A percentile compares a stretch with the other conserved stretches of the same genome.
phyloP scores from a whole-genome alignment of 1,140 invertebrate genomes.

The Anthonomus grandis region DNA sequence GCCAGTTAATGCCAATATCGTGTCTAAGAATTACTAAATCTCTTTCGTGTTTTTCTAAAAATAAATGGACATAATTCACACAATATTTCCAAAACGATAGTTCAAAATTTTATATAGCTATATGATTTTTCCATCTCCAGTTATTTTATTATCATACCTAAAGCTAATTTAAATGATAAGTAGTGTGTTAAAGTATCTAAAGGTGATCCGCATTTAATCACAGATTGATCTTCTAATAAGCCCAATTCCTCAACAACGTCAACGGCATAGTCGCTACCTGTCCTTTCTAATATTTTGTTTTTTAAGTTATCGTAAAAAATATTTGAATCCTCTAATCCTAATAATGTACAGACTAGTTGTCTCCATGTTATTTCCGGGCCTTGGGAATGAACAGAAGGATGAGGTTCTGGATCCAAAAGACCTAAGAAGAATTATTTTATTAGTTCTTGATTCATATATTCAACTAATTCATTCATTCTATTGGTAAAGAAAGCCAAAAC shows the following conservation, averaged over 20 bases:
- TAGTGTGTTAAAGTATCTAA: slow-evolving; percentile 90
- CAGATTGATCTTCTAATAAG: slow-evolving; percentile 75
- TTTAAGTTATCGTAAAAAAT: slow-evolving; percentile 94
- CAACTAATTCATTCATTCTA: neutral
- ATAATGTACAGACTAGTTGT: slow-evolving; percentile 79
- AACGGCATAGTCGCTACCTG: slow-evolving; percentile 67
- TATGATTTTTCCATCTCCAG: neutral
- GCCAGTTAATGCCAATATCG: slow-evolving; percentile 89
- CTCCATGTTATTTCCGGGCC: slow-evolving; percentile 97
- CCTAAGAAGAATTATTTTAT: slow-evolving; percentile 51
- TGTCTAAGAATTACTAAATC: slow-evolving; percentile 94
- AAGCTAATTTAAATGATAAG: slow-evolving; percentile 79
- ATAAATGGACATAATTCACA: too few relatives aligned
- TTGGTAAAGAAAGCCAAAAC: too few relatives aligned
- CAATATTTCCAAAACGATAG: too few relatives aligned
- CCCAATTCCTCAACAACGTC: slow-evolving; percentile 81
- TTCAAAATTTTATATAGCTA: too few relatives aligned
- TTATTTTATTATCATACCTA: slow-evolving; percentile 58
- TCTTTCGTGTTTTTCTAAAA: slow-evolving; percentile 72
- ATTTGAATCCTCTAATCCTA: slow-evolving; percentile 79
- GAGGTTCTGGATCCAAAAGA: slow-evolving; percentile 79
- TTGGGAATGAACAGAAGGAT: slow-evolving; percentile 86
- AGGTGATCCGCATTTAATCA: slow-evolving; percentile 82
- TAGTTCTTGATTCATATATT: neutral
- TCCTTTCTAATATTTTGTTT: slow-evolving; percentile 69